Conservation (phyloP, 2,888 invertebrate species). For the Tachystola acroxantha region DNA sequence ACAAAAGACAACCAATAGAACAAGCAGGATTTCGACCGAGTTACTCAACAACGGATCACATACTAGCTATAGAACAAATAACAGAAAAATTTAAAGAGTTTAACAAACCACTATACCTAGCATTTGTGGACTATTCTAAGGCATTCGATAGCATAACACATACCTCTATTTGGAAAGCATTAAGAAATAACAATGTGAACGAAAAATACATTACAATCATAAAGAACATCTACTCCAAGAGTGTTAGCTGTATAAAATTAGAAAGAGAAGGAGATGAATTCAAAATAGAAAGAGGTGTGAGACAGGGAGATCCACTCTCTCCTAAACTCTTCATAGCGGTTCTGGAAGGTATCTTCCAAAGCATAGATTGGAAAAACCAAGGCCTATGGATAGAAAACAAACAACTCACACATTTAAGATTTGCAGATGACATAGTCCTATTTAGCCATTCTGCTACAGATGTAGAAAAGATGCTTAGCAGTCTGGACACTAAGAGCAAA, state of each 20-base stretch:
- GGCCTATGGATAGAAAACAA: conserved; percentile 10
- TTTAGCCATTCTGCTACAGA: conserved; percentile 2
- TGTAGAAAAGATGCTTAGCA: background rate
- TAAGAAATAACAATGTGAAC: conserved; percentile 6
- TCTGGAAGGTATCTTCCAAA: conserved; percentile 9
- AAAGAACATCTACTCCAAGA: conserved; percentile 2
- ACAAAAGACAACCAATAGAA: too few species aligned
- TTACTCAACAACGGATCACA: too few species aligned
- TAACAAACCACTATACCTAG: too few species aligned
- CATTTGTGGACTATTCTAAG: conserved; percentile 10
- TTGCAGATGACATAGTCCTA: conserved; percentile 14
- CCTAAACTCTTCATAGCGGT: conserved; percentile 13
- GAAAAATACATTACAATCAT: conserved; percentile 9
- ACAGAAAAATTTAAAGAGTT: too few species aligned
- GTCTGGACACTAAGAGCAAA: background rate
- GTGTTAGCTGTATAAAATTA: conserved; percentile 10
- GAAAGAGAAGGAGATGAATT: conserved; percentile 10
- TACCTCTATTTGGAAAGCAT: conserved; percentile 2
- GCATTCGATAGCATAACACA: conserved; percentile 9
- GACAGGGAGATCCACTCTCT: conserved; percentile 14
- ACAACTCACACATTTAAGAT: conserved; percentile 7
- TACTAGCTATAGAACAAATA: too few species aligned
- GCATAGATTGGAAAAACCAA: conserved; percentile 6
- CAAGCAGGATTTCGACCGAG: too few species aligned
- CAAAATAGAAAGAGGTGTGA: conserved; percentile 14